Evolutionary conservation across 1,140 invertebrate genomes (phyloP).

Genomic region (Bombus vancouverensis): DNA sequence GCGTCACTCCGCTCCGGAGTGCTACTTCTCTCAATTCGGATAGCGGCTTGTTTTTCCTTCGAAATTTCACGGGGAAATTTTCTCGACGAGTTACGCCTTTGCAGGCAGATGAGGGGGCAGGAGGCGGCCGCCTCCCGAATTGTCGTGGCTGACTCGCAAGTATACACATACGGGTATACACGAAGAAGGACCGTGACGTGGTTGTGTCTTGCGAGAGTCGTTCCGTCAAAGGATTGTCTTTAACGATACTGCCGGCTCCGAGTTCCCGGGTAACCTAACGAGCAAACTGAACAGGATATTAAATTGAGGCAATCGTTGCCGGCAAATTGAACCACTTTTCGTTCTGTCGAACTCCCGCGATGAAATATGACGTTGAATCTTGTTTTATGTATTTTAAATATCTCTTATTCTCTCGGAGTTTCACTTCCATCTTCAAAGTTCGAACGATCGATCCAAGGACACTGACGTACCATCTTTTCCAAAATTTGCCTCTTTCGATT

Average conservation of each 20-base stretch:
- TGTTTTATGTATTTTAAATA: neutral
- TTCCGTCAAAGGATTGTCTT: conserved; percentile 31
- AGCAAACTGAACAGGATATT: conserved; percentile 26
- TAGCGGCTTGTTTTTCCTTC: conserved; percentile 34
- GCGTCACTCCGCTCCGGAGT: conserved; percentile 40
- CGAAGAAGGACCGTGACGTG: neutral
- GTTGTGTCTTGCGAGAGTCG: neutral
- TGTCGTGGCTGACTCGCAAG: conserved; percentile 5
- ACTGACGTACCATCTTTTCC: neutral
- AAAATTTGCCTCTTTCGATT: neutral
- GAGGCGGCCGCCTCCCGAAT: neutral
- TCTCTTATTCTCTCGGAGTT: neutral
- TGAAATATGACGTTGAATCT: neutral
- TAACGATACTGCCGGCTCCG: neutral
- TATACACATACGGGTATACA: neutral
- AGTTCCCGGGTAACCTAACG: conserved; percentile 3
- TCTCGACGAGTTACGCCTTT: neutral
- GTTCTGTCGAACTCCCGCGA: neutral
- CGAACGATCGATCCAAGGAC: neutral
- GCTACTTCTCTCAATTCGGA: conserved; percentile 52
- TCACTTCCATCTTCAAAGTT: neutral
- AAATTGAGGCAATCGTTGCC: conserved; percentile 24
- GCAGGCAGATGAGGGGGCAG: no score
- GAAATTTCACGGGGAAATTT: conserved; percentile 43
- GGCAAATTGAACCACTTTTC: conserved; percentile 25